Evolutionary conservation across 2,113 vertebrate species (phyloP).

Genomic region (Suncus etruscus): DNA sequence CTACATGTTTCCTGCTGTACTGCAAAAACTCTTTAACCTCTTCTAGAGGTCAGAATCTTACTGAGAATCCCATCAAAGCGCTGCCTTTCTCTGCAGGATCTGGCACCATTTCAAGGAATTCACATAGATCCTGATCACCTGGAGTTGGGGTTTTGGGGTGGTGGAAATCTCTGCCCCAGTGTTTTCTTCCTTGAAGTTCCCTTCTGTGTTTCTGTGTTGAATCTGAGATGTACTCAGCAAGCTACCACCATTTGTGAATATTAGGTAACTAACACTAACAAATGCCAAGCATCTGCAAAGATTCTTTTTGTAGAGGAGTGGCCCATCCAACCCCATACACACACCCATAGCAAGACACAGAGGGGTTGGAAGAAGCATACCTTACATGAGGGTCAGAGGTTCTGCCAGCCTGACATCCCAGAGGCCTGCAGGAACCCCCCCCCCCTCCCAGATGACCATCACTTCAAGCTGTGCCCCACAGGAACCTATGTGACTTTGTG

Average conservation of each 20-base stretch:
- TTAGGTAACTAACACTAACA: background rate
- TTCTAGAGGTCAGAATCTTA: background rate
- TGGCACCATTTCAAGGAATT: slow-evolving; percentile 20
- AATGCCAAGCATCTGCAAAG: background rate
- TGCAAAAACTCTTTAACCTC: background rate
- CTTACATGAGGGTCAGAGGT: slow-evolving; percentile 18
- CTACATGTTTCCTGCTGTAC: background rate
- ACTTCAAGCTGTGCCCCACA: slow-evolving; percentile 82
- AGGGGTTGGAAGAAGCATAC: slow-evolving; percentile 28
- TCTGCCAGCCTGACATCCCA: slow-evolving; percentile 69
- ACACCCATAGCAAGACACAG: background rate
- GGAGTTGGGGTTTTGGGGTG: too few relatives aligned
- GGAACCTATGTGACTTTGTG: slow-evolving; percentile 84
- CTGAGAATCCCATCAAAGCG: background rate
- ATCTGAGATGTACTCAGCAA: slow-evolving; percentile 35
- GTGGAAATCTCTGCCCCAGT: background rate
- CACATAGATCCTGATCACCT: background rate
- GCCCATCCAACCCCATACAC: rapidly evolving
- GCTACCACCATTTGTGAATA: background rate
- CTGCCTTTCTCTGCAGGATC: background rate
- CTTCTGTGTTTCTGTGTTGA: slow-evolving; percentile 6
- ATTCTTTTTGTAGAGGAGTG: background rate
- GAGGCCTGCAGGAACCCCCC: slow-evolving; percentile 71
- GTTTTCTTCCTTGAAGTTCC: slow-evolving; percentile 32
- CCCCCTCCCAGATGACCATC: slow-evolving; percentile 67